These are phyloP conservation scores for Itoplectis maculator DNA, from an alignment of 2,888 invertebrate species.

Conservation along the genomic window DNA sequence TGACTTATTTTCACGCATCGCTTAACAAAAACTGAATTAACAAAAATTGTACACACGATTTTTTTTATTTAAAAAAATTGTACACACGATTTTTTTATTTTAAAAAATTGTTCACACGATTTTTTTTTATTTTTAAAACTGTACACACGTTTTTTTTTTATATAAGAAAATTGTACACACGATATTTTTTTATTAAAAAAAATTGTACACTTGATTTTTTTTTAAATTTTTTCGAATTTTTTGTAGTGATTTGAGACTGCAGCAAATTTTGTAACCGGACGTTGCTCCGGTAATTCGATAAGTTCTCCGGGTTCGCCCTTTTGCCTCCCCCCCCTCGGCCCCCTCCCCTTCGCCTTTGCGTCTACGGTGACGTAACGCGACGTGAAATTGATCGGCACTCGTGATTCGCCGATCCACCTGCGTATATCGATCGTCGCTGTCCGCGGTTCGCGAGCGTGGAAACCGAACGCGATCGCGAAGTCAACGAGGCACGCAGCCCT, in stretches of 20 bases:
- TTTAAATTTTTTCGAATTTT: no score
- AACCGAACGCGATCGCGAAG: conserved; percentile 50
- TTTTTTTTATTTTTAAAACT: no score
- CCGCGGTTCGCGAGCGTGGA: conserved; percentile 25
- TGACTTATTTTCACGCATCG: conserved; percentile 10
- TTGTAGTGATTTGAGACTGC: not conserved
- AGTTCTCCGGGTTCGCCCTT: conserved; percentile 10
- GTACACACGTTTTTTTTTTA: no score
- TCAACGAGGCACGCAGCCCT: conserved; percentile 33
- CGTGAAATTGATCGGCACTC: conserved; percentile 40
- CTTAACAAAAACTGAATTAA: not conserved
- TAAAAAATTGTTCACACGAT: no score
- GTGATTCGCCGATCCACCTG: conserved; percentile 12
- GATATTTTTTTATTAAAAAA: no score
- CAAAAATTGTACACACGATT: no score
- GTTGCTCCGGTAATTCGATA: conserved; percentile 11
- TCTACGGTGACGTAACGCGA: conserved; percentile 19
- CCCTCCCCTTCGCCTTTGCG: conserved; percentile 4
- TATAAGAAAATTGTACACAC: no score
- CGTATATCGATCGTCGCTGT: not conserved
- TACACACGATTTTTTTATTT: no score
- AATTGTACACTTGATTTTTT: not conserved
- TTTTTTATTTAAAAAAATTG: no score
- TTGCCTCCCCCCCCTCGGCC: no score
- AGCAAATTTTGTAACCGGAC: not conserved